Percentiles rank a stretch among this genome's conserved stretches.
These are phyloP conservation scores for Melieria crassipennis DNA, from an alignment of 2,888 invertebrate genomes.

Conservation along the genomic window DNA sequence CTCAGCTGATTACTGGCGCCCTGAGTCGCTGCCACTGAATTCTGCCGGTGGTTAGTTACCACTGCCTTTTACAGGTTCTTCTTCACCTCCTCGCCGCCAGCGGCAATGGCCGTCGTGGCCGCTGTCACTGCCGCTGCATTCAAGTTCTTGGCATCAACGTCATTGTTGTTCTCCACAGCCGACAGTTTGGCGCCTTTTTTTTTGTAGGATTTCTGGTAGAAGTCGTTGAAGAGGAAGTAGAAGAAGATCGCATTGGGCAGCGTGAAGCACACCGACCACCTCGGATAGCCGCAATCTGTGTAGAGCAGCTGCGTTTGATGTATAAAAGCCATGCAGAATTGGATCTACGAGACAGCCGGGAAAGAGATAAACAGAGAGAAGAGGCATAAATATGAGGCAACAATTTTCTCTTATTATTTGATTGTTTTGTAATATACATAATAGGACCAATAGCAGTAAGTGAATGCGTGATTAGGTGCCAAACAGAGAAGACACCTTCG, in stretches of 20 bases:
- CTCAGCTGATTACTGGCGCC: no score
- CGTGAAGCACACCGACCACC: slow-evolving; percentile 83
- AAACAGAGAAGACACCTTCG: no score
- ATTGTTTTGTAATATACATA: no score
- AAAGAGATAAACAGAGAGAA: background rate
- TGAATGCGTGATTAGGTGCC: no score
- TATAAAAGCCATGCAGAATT: slow-evolving; percentile 88
- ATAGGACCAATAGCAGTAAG: no score
- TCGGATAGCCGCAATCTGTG: slow-evolving; percentile 89
- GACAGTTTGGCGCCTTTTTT: slow-evolving; percentile 49
- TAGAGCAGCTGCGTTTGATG: slow-evolving; percentile 87
- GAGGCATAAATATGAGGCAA: background rate
- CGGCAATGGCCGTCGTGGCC: background rate
- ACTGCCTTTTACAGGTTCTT: slow-evolving; percentile 46
- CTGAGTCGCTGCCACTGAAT: no score
- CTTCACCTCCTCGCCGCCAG: slow-evolving; percentile 37
- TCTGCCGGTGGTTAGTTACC: background rate
- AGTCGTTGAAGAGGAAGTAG: slow-evolving; percentile 90
- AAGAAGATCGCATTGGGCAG: slow-evolving; percentile 92
- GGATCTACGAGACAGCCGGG: slow-evolving; percentile 71
- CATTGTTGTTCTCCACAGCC: slow-evolving; percentile 52
- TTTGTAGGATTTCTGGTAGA: slow-evolving; percentile 83
- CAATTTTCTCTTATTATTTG: no score
- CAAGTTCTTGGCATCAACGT: slow-evolving; percentile 52
- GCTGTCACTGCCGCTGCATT: slow-evolving; percentile 43